Percentiles rank a stretch among this genome's conserved stretches.
Evolutionary conservation across 2,797 vertebrate species (phyloP).

Genomic region (Silurus aristotelis): DNA sequence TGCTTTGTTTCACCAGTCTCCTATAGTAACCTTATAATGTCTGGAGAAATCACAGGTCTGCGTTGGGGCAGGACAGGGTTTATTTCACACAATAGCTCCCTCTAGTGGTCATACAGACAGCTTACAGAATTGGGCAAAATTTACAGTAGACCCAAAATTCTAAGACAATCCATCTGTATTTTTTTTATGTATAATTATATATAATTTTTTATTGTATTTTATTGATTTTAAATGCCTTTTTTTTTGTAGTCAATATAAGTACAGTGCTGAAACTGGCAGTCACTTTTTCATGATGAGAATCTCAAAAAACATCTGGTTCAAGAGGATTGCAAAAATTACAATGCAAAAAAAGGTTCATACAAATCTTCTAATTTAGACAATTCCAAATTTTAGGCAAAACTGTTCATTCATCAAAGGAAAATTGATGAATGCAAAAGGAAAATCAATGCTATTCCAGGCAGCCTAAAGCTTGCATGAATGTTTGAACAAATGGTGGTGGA

Average conservation of each 20-base stretch:
- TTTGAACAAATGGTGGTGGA: neutral
- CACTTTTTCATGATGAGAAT: neutral
- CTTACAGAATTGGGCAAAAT: conserved; percentile 3
- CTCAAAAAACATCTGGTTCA: neutral
- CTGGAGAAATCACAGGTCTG: neutral
- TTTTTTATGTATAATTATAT: neutral
- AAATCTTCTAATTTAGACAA: neutral
- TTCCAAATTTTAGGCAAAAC: neutral
- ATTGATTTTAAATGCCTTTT: neutral
- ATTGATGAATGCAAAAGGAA: neutral
- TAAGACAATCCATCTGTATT: neutral
- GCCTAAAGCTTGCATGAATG: neutral
- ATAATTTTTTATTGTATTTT: neutral
- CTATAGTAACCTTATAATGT: neutral
- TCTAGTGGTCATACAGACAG: conserved; percentile 22
- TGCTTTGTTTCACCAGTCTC: neutral
- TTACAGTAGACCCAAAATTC: neutral
- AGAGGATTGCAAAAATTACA: neutral
- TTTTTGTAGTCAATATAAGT: neutral
- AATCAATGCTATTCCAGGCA: neutral
- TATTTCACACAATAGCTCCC: neutral
- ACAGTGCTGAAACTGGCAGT: neutral
- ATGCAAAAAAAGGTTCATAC: neutral
- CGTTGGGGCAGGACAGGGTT: neutral
- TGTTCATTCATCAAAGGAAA: neutral